Base-by-base conservation (phyloP, 2,113 vertebrate species). In the Elephas maximus region DNA sequence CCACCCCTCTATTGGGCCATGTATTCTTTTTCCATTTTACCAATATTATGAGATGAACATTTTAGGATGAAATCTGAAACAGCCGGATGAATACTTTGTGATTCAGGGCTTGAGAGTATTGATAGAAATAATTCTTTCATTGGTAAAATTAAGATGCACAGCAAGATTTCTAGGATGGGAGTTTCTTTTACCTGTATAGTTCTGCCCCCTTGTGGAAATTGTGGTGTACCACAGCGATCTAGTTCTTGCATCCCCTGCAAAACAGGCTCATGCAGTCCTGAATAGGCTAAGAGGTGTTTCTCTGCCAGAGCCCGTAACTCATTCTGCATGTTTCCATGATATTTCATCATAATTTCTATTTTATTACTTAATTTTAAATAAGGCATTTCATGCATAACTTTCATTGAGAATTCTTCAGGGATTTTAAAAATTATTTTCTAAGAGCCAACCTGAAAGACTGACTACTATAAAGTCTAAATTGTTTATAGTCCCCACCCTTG, bases 161-260 rank as follows among this genome's bases (percentile, higher is more conserved):
- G 14, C 14, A 63, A 94, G 26, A 93, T 0, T 91, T 37, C 14
- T 33, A 84, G 53, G n/a, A 67, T 3, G 51, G 12, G 11, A 3
- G 2, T 24, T 0, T 9, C 8, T 21, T 1, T n/a, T 60, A 1
- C 81, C 2, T 0, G 0, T 73, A 71, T 97, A 93, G 45, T 82
- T 97, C 93, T 98, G 98, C 97, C 98, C 97, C 84, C 98, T 97
- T 91, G 97, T 97, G 98, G 98, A 78, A 30, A 0, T 0, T 3
- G 0, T 65, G 0, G 4, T 8, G 8, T 84, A 97, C 10, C 51
- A 60, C 93, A 96, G 5, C 0, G 63, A 30, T 71, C 6, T 26
- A 8, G n/a, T 33, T 88, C 6, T 5, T 2, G 5, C 26, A 77
- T 87, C 6, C 3, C 33, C 90, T 80, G 33, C 15, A 84, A 91